phyloP scores from a whole-genome alignment of 2,797 vertebrate genomes.

The Arrhamphus sclerolepis region DNA sequence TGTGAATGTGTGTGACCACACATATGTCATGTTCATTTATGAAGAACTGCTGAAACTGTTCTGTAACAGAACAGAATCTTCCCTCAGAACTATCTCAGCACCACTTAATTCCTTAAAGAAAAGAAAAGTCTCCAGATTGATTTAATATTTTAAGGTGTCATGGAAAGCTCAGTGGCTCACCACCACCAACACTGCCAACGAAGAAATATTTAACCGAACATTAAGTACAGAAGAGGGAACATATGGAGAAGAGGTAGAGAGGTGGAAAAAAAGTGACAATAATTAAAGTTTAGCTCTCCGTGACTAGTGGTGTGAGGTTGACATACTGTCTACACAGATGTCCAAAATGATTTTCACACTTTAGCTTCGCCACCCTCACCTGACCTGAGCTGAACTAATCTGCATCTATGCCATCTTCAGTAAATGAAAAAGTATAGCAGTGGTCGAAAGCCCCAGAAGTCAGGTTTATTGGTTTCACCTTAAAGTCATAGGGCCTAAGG shows the following conservation, averaged over 20 bases:
- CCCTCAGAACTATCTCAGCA: conserved; percentile 55
- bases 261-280: background rate
- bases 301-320: conserved; percentile 6
- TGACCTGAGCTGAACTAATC: conserved; percentile 16
- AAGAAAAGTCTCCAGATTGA: conserved; percentile 38
- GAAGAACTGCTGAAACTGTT: conserved; percentile 10
- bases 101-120: conserved; percentile 51
- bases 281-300: conserved; percentile 18
- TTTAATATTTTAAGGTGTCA: conserved; percentile 47
- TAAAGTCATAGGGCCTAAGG: no score
- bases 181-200: no score
- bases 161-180: conserved; percentile 36
- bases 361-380: background rate
- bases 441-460: background rate
- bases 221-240: background rate
- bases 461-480: no score
- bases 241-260: background rate
- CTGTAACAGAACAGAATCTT: background rate
- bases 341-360: conserved; percentile 24
- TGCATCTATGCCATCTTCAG: background rate
- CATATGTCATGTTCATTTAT: conserved; percentile 46
- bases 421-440: conserved; percentile 39
- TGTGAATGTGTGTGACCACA: conserved; percentile 24
- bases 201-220: conserved; percentile 13
- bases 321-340: conserved; percentile 30